Evolutionary conservation across 1,140 invertebrate genomes (phyloP).

Genomic region (Brachionus rubens): DNA sequence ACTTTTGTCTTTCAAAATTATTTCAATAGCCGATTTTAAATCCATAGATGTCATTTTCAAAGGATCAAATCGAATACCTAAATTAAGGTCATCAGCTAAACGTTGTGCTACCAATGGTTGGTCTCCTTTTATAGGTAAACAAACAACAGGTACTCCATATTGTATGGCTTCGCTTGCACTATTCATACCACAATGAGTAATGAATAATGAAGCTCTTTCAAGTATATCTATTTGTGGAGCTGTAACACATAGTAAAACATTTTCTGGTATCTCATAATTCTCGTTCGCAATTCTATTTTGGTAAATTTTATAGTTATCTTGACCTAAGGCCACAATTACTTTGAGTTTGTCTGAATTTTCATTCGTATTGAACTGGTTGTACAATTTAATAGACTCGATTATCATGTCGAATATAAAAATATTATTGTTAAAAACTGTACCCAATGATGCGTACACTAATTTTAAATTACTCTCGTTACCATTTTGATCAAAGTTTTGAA

Average conservation of each 20-base stretch:
- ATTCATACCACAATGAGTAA: slow-evolving; percentile 46
- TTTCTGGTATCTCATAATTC: neutral
- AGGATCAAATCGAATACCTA: slow-evolving; percentile 26
- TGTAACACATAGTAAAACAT: neutral
- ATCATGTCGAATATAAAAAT: slow-evolving; percentile 3
- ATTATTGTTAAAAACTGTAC: slow-evolving; percentile 43
- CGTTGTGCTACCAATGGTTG: slow-evolving; percentile 28
- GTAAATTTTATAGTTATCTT: neutral
- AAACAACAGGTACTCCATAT: slow-evolving; percentile 36
- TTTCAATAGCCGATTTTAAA: neutral
- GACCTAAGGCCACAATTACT: neutral
- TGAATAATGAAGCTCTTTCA: slow-evolving; percentile 14
- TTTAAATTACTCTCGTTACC: neutral
- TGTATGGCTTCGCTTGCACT: slow-evolving; percentile 18
- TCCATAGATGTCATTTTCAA: neutral
- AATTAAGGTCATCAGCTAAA: slow-evolving; percentile 5
- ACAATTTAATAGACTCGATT: neutral
- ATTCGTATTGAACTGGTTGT: no score
- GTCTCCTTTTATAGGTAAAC: slow-evolving; percentile 29
- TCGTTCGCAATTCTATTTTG: neutral
- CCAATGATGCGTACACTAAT: slow-evolving; percentile 20
- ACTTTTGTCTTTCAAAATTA: neutral
- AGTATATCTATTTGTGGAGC: slow-evolving; percentile 31
- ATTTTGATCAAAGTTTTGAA: neutral
- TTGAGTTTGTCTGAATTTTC: neutral